A percentile compares a stretch with the other conserved stretches of the same genome.
phyloP scores from a whole-genome alignment of 37 sponge, comb jelly and placozoan genomes.

The Cladorhizidae sp. region DNA sequence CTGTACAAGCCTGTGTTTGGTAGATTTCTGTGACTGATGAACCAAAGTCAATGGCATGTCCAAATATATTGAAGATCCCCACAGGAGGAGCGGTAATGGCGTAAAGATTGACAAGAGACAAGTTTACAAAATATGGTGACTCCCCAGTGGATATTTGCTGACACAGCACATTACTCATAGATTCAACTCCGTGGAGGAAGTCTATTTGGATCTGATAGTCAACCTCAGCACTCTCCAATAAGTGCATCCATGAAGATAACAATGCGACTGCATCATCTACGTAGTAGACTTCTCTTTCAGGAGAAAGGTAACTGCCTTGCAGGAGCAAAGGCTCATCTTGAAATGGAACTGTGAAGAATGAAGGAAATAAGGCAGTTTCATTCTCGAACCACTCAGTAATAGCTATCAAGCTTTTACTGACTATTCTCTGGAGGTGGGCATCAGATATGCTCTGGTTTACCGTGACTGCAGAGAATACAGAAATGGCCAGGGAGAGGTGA shows the following conservation, averaged over 20 bases:
- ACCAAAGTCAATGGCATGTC: slow-evolving; percentile 21
- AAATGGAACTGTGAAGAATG: background rate
- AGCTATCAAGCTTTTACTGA: background rate
- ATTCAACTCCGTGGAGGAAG: background rate
- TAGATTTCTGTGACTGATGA: background rate
- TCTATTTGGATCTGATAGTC: background rate
- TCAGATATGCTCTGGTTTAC: background rate
- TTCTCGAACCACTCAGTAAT: slow-evolving; percentile 19
- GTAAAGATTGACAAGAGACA: background rate
- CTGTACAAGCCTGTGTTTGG: slow-evolving; percentile 20
- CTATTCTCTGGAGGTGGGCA: background rate
- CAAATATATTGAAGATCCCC: slow-evolving; percentile 29
- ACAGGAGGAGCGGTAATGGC: slow-evolving; percentile 16
- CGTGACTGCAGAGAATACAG: slow-evolving; percentile 27
- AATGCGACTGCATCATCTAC: background rate
- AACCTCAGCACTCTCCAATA: background rate
- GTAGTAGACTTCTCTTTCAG: background rate
- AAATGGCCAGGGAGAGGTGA: slow-evolving; percentile 25
- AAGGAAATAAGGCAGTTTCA: background rate
- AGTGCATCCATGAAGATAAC: background rate
- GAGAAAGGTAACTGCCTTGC: background rate
- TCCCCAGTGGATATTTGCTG: slow-evolving; percentile 30
- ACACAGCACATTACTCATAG: slow-evolving; percentile 12
- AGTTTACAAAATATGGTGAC: background rate
- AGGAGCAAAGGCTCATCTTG: slow-evolving; percentile 19